These are phyloP conservation scores for Macrocentrus cingulum DNA, from an alignment of 1,140 invertebrate species.

Conservation along the genomic window DNA sequence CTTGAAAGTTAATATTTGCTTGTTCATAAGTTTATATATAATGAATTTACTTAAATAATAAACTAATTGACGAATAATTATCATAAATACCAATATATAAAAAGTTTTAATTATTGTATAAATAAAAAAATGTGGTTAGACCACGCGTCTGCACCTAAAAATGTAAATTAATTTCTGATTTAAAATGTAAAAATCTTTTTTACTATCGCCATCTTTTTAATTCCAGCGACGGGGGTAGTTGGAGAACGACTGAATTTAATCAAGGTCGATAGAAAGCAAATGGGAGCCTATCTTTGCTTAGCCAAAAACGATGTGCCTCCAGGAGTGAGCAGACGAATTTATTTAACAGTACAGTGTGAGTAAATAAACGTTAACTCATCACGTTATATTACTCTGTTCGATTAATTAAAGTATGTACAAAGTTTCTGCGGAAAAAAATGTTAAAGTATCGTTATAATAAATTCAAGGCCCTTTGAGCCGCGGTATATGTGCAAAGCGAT, in stretches of 20 bases:
- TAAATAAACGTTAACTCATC: slow-evolving; percentile 40
- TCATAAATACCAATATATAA: no score
- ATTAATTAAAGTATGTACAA: no score
- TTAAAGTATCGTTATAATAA: no score
- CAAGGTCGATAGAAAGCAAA: slow-evolving; percentile 69
- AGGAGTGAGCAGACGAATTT: slow-evolving; percentile 73
- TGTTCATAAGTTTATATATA: no score
- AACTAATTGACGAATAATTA: no score
- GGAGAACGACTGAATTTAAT: slow-evolving; percentile 66
- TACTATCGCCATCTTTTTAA: slow-evolving; percentile 27
- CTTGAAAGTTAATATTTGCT: background rate
- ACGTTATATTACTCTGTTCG: background rate
- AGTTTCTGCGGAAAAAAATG: no score
- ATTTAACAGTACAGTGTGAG: slow-evolving; percentile 78
- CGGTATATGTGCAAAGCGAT: no score
- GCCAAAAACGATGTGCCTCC: slow-evolving; percentile 76
- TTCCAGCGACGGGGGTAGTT: slow-evolving; percentile 62
- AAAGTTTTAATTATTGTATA: no score
- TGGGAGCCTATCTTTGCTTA: slow-evolving; percentile 76
- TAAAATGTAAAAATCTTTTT: background rate
- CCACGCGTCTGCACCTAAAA: no score
- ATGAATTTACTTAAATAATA: no score
- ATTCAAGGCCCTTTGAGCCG: no score
- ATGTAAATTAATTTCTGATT: background rate
- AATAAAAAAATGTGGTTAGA: no score